Base-by-base conservation (phyloP, 1,140 invertebrate species). In the Papilio polytes region DNA sequence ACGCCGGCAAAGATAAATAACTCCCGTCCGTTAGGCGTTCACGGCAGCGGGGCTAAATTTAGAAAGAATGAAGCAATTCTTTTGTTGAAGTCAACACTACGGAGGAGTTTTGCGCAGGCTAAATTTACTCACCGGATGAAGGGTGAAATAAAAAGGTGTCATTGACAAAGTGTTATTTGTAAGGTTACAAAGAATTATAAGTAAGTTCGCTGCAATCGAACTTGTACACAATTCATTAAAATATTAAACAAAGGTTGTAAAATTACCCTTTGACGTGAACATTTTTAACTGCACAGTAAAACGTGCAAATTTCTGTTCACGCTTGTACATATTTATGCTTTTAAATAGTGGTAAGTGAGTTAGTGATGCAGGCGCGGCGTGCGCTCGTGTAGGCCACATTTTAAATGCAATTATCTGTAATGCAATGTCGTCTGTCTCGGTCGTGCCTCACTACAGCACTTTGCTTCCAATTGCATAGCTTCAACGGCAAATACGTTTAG, bases 1-100 rank as follows among this genome's bases (percentile, higher is more conserved):
- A 90, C 86, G 81, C 56, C 82, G 80, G 85, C 84, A 85, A 87
- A 92, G 90, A 93, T 93, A 93, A 93, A 93, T 93, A 92, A 90
- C 91, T 86, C 86, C 36, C 82, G 85, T 82, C 81, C 78, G 84
- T 87, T 82, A 84, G 81, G 82, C 84, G 76, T 74, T 77, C 72
- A 78, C 81, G 84, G 80, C 83, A 84, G 81, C 81, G 81, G 80
- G 81, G 80, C 80, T 80, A 80, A 88, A 89, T 91, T 90, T 88
- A 86, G 88, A 91, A 91, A 89, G 90, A 91, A 89, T 89, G 85
- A 85, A 87, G 85, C 82, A 85, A 90, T 90, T 90, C 86, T 88
- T 88, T 88, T 88, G 86, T 83, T 80, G 66, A 85, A 73, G 83
- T 79, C 76, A 83, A 86, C 83, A 51, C 46, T 51, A 48, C 41